These are phyloP conservation scores for Phataginus tetradactyla DNA, from an alignment of 2,797 vertebrate species.

Conservation along the genomic window DNA sequence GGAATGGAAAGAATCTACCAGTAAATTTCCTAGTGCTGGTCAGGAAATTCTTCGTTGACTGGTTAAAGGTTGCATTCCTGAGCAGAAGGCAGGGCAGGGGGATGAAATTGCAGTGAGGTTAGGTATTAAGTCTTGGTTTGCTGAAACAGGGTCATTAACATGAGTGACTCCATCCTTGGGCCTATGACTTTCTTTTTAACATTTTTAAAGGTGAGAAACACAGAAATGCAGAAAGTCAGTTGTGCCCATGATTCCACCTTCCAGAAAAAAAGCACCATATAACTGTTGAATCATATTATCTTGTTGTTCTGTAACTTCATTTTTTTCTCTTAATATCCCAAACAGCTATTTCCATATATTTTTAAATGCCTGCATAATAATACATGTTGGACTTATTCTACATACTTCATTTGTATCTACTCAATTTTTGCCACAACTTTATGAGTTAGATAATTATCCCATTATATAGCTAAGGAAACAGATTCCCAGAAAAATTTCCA, in stretches of 20 bases:
- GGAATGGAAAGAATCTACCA: too few relatives aligned
- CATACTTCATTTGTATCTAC: neutral
- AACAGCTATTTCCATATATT: conserved; percentile 52
- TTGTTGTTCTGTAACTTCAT: neutral
- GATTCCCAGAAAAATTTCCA: conserved; percentile 5
- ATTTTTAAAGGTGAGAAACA: conserved; percentile 17
- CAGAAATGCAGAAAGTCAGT: neutral
- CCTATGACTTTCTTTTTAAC: too few relatives aligned
- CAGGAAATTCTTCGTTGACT: too few relatives aligned
- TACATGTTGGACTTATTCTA: neutral
- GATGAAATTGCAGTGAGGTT: too few relatives aligned
- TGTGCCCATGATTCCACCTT: neutral
- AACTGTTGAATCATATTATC: neutral
- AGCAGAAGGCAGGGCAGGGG: too few relatives aligned
- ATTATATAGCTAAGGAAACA: neutral
- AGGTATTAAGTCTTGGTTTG: too few relatives aligned
- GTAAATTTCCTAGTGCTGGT: too few relatives aligned
- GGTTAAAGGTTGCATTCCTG: too few relatives aligned
- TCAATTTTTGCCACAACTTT: neutral
- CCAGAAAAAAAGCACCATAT: neutral
- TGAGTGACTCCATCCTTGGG: too few relatives aligned
- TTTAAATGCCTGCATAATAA: neutral
- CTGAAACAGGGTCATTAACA: too few relatives aligned
- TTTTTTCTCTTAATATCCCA: conserved; percentile 29
- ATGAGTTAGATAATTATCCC: neutral